Conservation (phyloP, 2,888 invertebrate species). For the Zelleria hepariella region DNA sequence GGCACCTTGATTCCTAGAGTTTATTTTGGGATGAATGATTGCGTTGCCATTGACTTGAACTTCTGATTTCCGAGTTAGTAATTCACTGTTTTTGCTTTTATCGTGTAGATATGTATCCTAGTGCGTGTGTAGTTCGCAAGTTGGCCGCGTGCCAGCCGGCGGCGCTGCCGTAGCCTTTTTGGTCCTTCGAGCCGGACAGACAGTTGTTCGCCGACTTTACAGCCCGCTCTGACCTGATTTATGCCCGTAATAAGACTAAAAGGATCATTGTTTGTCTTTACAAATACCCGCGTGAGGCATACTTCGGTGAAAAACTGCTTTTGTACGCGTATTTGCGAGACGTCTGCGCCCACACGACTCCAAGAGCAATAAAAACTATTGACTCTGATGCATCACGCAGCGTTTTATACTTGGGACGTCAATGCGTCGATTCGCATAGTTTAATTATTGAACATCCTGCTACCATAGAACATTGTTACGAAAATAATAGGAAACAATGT, state of each 20-base stretch:
- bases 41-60: not conserved
- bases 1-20: too few relatives aligned
- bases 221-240: constrained; percentile 18
- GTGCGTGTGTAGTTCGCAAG: not conserved
- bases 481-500: not conserved
- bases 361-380: not conserved
- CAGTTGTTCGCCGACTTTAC: constrained; percentile 19
- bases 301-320: not conserved
- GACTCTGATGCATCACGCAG: not conserved
- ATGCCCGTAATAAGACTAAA: constrained; percentile 13
- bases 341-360: not conserved
- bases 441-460: too few relatives aligned
- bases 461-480: too few relatives aligned
- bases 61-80: not conserved
- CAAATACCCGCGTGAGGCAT: constrained; percentile 1
- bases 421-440: too few relatives aligned
- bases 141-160: constrained; percentile 13
- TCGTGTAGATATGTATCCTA: not conserved
- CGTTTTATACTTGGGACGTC: not conserved
- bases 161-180: constrained; percentile 13
- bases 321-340: not conserved
- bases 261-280: constrained; percentile 9
- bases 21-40: not conserved
- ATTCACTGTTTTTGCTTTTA: not conserved
- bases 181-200: constrained; percentile 16